Percentiles rank a stretch among this genome's conserved stretches.
These are phyloP conservation scores for Percopsis omiscomaycus DNA, from an alignment of 2,797 vertebrate species.

Conservation along the genomic window DNA sequence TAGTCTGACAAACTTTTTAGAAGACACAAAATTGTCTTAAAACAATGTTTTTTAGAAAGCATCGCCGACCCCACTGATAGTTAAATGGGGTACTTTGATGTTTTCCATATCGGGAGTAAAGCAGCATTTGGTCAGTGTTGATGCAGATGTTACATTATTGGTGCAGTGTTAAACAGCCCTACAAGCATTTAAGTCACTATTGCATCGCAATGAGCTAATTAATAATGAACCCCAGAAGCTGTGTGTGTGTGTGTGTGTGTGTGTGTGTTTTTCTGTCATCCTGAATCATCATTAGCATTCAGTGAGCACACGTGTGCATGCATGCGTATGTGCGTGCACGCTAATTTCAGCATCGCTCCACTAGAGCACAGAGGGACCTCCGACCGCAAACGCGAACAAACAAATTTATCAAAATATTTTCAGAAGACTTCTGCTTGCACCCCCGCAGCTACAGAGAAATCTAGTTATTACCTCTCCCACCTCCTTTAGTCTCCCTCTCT, in stretches of 20 bases:
- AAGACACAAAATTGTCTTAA: too few species aligned
- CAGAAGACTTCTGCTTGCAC: slow-evolving; percentile 16
- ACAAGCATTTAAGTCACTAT: slow-evolving; percentile 44
- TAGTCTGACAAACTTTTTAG: too few species aligned
- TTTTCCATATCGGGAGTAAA: not conserved
- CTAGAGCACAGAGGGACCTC: not conserved
- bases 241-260: not conserved
- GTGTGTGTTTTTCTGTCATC: slow-evolving; percentile 27
- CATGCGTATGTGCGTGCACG: slow-evolving; percentile 5
- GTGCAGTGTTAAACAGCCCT: slow-evolving; percentile 42
- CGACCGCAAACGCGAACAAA: slow-evolving; percentile 26
- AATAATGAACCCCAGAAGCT: slow-evolving; percentile 32
- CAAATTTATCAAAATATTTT: slow-evolving; percentile 16
- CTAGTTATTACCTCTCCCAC: slow-evolving; percentile 31
- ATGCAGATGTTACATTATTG: slow-evolving; percentile 46
- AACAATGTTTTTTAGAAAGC: too few species aligned
- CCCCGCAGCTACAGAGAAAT: slow-evolving; percentile 28
- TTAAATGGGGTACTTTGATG: too few species aligned
- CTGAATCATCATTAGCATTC: slow-evolving; percentile 25
- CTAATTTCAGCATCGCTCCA: slow-evolving; percentile 6
- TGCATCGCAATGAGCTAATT: slow-evolving; percentile 47
- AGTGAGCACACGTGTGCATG: slow-evolving; percentile 11
- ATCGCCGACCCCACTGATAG: too few species aligned
- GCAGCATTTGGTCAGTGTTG: slow-evolving; percentile 19
- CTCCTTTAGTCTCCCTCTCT: slow-evolving; percentile 7